Evolutionary conservation across 2,797 vertebrate species (phyloP), one percentile per base, ranked within the genome.

Genomic region (Syngnathus acus): DNA sequence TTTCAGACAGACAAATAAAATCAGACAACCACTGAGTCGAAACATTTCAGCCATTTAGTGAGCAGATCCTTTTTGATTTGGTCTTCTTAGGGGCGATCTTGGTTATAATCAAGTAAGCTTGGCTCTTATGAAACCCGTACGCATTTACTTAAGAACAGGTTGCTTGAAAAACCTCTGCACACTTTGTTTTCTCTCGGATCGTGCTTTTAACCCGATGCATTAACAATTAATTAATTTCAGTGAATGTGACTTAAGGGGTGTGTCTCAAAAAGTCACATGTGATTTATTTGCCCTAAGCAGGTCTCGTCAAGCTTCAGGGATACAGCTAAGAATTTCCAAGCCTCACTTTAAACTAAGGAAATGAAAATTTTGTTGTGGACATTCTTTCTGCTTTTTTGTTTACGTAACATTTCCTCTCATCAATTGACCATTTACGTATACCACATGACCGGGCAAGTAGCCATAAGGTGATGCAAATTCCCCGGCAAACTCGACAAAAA

Each of bases 1-100:
- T 72, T 43, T 72, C 77, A 76, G 83, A 84, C 85, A 84, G 73
- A 83, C 71, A 72, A 74, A 80, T 80, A 70, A 78, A 81, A 82
- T 68, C 83, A 86, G 82, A 82, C 87, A 87, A 75, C 77, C 48
- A 69, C 67, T 62, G 73, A 66, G n/a, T 78, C 78, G 59, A 70
- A 80, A 72, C 65, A 43, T 65, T 78, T 71, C 68, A 64, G 50
- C 68, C 72, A n/a, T 80, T 70, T 70, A 67, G 70, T 60, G 69
- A 68, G 68, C 71, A 65, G 51, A 57, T 57, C 26, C 32, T 37
- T 72, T 67, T 68, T 68, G 62, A 50, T 74, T 75, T 61, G 54
- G 68, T 69, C 70, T 64, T 60, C 69, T 68, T 72, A 76, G 21
- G 69, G 73, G 68, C 62, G 65, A 68, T 60, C 72, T 77, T 50